Base-by-base conservation (phyloP, 1,140 invertebrate genomes). In the Zelostemma sp. region DNA sequence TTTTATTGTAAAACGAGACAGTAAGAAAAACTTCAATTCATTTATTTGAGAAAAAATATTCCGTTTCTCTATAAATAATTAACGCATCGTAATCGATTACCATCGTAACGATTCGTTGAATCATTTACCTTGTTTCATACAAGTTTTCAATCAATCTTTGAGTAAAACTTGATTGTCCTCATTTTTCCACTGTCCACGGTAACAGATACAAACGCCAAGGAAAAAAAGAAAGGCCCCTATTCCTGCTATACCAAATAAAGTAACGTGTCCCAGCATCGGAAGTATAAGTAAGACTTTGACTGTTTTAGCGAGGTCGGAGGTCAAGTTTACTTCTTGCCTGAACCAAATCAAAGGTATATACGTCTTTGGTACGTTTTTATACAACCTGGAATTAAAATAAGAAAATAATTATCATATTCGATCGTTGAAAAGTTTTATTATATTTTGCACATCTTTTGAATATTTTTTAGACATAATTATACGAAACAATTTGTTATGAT, bases 291-390 rank as follows among this genome's bases (percentile, higher is more conserved):
- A 73, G 40, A 89, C 76, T 67, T 89, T 88, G 0, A 90, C 87
- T 75, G 86, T 73, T 4, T 66, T 73, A 0, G 89, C 88, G 60
- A 90, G 87, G n/a, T 89, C 79, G 17, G 87, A 68, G n/a, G 87
- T 89, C 14, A 92, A 81, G 41, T 80, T 63, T 15, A 89, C 89
- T 63, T 88, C 86, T 81, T 94, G 92, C 8, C 86, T 82, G 80
- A 94, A 94, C 92, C 92, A 93, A 64, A 93, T 82, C 85, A 91
- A 89, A 9, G 93, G 93, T 60, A 92, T 82, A 80, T 88, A 89
- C 0, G 86, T 86, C 57, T 82, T 85, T 3, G 76, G 86, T n/a
- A 90, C 67, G 54, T 87, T 79, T 48, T 87, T 78, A 51, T 89
- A 88, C 11, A 89, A 79, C 1, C 89, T 89, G 78, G 48, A 83